Evolutionary conservation across 2,797 vertebrate genomes (phyloP).

Genomic region (Sebastes goodei): DNA sequence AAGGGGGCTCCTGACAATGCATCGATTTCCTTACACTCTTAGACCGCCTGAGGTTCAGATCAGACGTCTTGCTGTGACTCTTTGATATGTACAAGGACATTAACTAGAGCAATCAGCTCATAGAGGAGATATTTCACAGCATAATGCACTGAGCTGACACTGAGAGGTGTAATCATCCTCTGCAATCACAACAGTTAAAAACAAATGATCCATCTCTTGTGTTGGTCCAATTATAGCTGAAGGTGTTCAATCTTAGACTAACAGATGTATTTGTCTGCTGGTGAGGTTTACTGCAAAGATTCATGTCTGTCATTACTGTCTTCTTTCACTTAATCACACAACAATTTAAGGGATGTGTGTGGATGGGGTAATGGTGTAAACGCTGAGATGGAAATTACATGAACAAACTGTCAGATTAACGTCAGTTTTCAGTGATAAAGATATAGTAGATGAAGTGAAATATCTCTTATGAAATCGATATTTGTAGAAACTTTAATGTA

Average conservation of each 20-base stretch:
- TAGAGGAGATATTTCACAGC: background rate
- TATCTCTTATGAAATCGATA: background rate
- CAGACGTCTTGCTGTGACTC: background rate
- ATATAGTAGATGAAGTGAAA: background rate
- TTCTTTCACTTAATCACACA: background rate
- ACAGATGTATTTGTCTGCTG: background rate
- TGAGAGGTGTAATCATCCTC: background rate
- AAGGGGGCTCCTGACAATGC: background rate
- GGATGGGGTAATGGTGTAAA: background rate
- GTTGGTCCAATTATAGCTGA: background rate
- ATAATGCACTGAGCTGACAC: background rate
- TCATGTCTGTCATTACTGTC: background rate
- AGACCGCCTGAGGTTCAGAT: background rate
- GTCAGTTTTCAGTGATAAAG: background rate
- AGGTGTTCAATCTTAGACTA: background rate
- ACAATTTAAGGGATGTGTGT: background rate
- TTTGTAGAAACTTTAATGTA: conserved; percentile 73
- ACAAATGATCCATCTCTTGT: conserved; percentile 1
- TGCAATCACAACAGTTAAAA: background rate
- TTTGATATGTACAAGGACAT: background rate
- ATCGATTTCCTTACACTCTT: conserved; percentile 3
- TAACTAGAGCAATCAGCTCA: background rate
- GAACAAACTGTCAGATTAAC: background rate
- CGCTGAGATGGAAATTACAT: background rate
- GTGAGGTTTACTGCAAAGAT: conserved; percentile 6